Conservation (phyloP, 1,140 invertebrate genomes). For the Platyscapa corneri region DNA sequence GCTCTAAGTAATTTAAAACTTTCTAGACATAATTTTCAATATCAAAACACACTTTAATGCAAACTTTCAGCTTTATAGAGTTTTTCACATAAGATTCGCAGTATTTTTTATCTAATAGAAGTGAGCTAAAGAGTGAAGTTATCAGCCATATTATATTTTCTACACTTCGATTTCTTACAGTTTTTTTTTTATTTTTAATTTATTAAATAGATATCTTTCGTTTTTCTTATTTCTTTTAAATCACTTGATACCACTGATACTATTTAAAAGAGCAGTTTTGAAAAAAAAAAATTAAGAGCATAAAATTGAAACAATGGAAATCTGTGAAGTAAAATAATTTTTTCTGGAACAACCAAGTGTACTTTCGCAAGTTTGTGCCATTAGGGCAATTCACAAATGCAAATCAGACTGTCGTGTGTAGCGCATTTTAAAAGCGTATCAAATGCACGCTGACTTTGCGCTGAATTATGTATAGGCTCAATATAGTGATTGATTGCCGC, state of each 20-base stretch:
- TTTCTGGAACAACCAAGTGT: neutral
- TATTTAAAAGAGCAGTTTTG: neutral
- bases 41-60: conserved; percentile 1
- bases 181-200: neutral
- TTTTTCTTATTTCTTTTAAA: neutral
- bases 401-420: conserved; percentile 1
- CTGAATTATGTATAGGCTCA: conserved; percentile 46
- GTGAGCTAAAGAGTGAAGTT: neutral
- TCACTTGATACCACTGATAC: neutral
- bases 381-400: conserved; percentile 12
- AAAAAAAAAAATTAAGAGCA: neutral
- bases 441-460: conserved; percentile 27
- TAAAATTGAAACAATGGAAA: neutral
- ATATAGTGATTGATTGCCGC: conserved; percentile 45
- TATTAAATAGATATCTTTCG: neutral
- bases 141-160: neutral
- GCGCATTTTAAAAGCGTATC: conserved; percentile 29
- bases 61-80: neutral
- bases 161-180: neutral
- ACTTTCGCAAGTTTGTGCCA: neutral
- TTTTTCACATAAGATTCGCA: neutral
- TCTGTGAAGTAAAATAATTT: neutral
- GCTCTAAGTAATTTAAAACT: neutral
- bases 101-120: neutral
- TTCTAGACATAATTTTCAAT: neutral